Percentiles rank a stretch among this genome's conserved stretches.
Conservation (phyloP, 1,140 invertebrate species). For the Eupristina koningsbergeri region DNA sequence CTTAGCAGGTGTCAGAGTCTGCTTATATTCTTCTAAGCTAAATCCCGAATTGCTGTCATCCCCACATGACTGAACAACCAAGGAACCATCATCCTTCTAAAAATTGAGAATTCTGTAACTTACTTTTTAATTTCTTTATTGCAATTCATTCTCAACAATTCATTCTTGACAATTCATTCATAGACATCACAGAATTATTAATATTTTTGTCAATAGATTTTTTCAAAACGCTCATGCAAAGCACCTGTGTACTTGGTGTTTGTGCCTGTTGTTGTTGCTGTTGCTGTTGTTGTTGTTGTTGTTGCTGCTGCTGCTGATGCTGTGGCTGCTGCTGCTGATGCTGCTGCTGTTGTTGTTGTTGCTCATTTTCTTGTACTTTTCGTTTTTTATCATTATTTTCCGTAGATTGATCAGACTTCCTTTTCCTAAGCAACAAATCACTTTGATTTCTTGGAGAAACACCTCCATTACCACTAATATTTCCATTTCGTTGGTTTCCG, state of each 20-base stretch:
- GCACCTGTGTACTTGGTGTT: conserved; percentile 30
- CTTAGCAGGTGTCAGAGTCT: conserved; percentile 61
- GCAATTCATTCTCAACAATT: conserved; percentile 14
- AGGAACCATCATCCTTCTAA: conserved; percentile 61
- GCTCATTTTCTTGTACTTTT: conserved; percentile 59
- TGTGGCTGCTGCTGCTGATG: background rate
- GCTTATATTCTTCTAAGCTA: conserved; percentile 68
- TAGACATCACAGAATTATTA: background rate
- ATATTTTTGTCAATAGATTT: background rate
- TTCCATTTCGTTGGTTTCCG: conserved; percentile 62
- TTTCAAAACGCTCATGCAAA: conserved; percentile 8
- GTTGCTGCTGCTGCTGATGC: conserved; percentile 44
- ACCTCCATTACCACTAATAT: conserved; percentile 58
- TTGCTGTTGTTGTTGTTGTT: conserved; percentile 14
- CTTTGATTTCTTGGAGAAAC: conserved; percentile 60
- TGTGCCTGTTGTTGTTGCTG: too few relatives aligned
- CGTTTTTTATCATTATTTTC: conserved; percentile 62
- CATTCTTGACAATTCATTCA: conserved; percentile 21
- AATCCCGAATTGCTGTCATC: conserved; percentile 69
- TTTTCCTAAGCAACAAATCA: conserved; percentile 56
- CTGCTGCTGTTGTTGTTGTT: conserved; percentile 28
- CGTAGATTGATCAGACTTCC: conserved; percentile 60
- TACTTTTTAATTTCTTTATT: background rate
- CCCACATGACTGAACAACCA: conserved; percentile 63
- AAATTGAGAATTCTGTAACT: conserved; percentile 37